Evolutionary conservation across 2,888 invertebrate genomes (phyloP).

Genomic region (Clitarchus hookeri): DNA sequence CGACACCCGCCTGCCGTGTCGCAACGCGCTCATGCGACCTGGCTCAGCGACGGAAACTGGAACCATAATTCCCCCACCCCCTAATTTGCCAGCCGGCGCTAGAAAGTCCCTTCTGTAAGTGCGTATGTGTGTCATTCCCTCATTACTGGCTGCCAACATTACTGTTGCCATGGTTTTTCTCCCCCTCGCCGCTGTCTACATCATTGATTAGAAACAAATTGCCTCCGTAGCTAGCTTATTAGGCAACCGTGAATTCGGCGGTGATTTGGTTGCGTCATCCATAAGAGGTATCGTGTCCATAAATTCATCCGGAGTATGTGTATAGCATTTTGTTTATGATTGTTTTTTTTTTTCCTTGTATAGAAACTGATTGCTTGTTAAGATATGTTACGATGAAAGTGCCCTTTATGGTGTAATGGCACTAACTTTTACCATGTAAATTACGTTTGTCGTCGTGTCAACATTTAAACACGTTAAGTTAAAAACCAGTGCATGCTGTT

Average conservation of each 20-base stretch:
- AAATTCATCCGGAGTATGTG: too few relatives aligned
- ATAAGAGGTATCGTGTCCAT: background rate
- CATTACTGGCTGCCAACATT: background rate
- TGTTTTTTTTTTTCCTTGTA: too few relatives aligned
- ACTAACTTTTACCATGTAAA: too few relatives aligned
- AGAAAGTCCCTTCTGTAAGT: background rate
- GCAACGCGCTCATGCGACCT: background rate
- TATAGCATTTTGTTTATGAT: too few relatives aligned
- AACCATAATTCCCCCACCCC: background rate
- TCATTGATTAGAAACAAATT: background rate
- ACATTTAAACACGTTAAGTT: too few relatives aligned
- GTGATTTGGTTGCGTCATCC: background rate
- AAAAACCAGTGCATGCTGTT: too few relatives aligned
- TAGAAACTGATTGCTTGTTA: too few relatives aligned
- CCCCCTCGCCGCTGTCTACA: too few relatives aligned
- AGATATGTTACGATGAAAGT: too few relatives aligned
- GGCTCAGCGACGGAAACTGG: background rate
- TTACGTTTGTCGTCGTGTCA: too few relatives aligned
- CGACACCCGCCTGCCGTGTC: background rate
- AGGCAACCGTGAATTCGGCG: background rate
- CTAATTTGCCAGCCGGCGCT: background rate
- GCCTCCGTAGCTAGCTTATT: background rate
- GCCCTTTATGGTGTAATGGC: too few relatives aligned
- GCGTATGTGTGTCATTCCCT: background rate
- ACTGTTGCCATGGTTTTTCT: background rate